Conservation (phyloP, 2,797 vertebrate genomes). For the Neostethus bicornis region DNA sequence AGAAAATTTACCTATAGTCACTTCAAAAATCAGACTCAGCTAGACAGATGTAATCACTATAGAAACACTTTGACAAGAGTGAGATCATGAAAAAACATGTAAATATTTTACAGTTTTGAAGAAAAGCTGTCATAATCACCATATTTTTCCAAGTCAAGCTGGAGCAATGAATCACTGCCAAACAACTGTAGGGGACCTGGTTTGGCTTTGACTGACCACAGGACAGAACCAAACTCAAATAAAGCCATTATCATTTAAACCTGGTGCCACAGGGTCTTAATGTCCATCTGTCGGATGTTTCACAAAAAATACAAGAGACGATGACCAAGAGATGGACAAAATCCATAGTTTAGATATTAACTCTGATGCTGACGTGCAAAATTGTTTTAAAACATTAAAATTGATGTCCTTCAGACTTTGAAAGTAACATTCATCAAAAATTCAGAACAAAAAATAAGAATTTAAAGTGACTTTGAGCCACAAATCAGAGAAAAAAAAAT, state of each 20-base stretch:
- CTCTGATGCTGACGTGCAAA: too few relatives aligned
- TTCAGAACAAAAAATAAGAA: too few relatives aligned
- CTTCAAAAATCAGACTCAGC: constrained; percentile 38
- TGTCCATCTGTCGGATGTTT: too few relatives aligned
- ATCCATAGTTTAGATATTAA: too few relatives aligned
- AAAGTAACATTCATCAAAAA: too few relatives aligned
- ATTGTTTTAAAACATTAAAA: too few relatives aligned
- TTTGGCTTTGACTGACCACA: constrained; percentile 1
- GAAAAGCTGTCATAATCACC: constrained; percentile 1
- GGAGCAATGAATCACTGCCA: constrained; percentile 8
- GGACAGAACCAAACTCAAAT: not conserved
- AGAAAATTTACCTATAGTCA: constrained; percentile 42
- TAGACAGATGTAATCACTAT: constrained; percentile 7
- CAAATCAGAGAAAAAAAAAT: too few relatives aligned
- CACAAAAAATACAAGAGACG: too few relatives aligned
- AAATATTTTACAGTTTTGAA: too few relatives aligned
- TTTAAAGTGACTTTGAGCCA: too few relatives aligned
- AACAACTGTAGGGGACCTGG: not conserved
- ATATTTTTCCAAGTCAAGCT: constrained; percentile 15
- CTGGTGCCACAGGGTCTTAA: not conserved
- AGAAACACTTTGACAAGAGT: constrained; percentile 2
- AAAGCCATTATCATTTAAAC: not conserved
- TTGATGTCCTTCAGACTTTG: too few relatives aligned
- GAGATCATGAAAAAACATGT: constrained; percentile 17
- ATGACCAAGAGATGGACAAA: too few relatives aligned